phyloP scores from a whole-genome alignment of 2,113 vertebrate species.

The Nyctibius bracteatus region DNA sequence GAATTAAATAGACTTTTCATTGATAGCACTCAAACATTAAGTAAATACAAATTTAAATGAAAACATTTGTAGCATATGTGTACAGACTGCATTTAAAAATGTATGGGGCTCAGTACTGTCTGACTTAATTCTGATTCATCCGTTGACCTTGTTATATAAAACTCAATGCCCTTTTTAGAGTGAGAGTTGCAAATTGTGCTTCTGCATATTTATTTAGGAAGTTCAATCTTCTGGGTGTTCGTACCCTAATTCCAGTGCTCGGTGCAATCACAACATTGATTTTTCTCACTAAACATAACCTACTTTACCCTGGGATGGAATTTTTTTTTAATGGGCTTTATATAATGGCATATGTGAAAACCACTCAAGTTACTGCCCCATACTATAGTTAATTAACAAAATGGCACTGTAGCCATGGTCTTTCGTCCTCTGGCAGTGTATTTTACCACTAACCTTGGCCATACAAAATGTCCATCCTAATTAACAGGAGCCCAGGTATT shows the following conservation, averaged over 20 bases:
- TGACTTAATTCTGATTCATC: conserved; percentile 44
- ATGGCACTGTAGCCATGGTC: background rate
- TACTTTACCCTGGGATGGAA: conserved; percentile 39
- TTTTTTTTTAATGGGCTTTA: conserved; percentile 10
- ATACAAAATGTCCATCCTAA: background rate
- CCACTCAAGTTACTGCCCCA: background rate
- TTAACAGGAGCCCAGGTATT: background rate
- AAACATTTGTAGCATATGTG: background rate
- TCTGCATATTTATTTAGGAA: conserved; percentile 63
- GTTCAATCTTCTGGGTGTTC: conserved; percentile 46
- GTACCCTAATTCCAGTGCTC: conserved; percentile 43
- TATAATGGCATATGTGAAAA: background rate
- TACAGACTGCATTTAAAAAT: conserved; percentile 3
- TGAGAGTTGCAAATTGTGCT: conserved; percentile 26
- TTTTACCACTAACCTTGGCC: background rate
- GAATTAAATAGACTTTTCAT: background rate
- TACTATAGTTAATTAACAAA: conserved; percentile 3
- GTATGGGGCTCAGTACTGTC: background rate
- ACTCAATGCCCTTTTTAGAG: conserved; percentile 11
- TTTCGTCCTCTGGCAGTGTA: background rate
- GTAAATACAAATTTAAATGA: conserved; percentile 4
- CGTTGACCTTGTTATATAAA: conserved; percentile 65
- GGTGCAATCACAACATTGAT: conserved; percentile 63
- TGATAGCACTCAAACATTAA: background rate
- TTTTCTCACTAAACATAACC: conserved; percentile 61